Conservation (phyloP, 2,113 vertebrate genomes). For the Todiramphus saurophagus region DNA sequence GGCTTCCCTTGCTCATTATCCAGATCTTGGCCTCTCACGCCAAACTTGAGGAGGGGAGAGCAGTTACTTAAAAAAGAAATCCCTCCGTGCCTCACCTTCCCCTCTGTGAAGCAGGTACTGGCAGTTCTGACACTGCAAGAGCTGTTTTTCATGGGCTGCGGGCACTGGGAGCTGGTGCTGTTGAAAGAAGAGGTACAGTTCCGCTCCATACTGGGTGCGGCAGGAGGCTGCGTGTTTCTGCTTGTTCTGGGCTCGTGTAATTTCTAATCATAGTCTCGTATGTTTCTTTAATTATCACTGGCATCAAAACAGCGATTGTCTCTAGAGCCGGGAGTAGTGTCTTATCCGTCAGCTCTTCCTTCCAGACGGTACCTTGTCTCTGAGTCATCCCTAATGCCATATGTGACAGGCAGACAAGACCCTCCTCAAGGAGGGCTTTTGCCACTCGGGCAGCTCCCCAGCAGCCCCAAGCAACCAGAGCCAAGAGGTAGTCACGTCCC, state of each 20-base stretch:
- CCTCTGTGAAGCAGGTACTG: neutral
- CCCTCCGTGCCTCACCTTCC: neutral
- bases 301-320: neutral
- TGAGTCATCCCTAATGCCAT: neutral
- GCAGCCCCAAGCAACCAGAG: neutral
- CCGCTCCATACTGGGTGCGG: accelerated
- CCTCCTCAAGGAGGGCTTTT: neutral
- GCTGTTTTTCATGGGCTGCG: neutral
- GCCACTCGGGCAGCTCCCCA: neutral
- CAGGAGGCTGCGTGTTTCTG: neutral
- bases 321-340: neutral
- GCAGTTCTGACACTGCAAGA: neutral
- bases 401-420: neutral
- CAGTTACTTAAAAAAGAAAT: neutral
- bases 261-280: neutral
- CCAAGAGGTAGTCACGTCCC: neutral
- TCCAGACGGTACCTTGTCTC: neutral
- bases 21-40: neutral
- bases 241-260: neutral
- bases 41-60: neutral
- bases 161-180: neutral
- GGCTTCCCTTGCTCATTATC: neutral
- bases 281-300: neutral
- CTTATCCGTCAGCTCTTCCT: neutral
- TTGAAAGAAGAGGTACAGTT: neutral